These are phyloP conservation scores for Apostichopus parvimensis DNA, from an alignment of 35 echinoderm and acorn worm species.

Conservation along the genomic window DNA sequence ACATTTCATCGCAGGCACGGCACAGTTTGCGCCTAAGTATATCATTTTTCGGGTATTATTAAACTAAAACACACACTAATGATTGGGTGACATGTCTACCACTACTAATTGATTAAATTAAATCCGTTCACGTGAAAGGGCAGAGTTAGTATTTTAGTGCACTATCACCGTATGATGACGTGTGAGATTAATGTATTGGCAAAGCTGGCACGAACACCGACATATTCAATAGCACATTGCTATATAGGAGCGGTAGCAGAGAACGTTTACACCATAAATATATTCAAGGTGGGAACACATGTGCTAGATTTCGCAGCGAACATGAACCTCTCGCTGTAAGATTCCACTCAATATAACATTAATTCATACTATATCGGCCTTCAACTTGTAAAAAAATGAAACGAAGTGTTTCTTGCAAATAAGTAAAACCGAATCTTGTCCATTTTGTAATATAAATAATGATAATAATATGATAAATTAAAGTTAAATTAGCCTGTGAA, in stretches of 20 bases:
- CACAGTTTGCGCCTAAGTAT: conserved; percentile 33
- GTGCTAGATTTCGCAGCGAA: background rate
- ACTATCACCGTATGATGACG: background rate
- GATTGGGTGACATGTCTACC: conserved; percentile 21
- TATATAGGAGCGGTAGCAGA: background rate
- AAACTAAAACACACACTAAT: conserved; percentile 32
- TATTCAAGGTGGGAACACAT: conserved; percentile 6
- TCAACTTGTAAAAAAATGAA: background rate
- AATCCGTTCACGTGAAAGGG: conserved; percentile 21
- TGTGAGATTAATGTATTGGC: background rate
- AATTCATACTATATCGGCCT: background rate
- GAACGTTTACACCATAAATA: background rate
- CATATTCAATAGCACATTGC: too few relatives aligned
- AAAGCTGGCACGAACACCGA: too few relatives aligned
- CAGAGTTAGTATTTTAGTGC: conserved; percentile 15
- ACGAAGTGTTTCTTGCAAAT: too few relatives aligned
- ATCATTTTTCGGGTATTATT: conserved; percentile 47
- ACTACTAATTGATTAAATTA: conserved; percentile 45
- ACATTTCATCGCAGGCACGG: background rate
- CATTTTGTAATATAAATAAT: too few relatives aligned
- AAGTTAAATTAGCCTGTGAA: too few relatives aligned
- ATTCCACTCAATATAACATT: background rate
- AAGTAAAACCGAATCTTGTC: too few relatives aligned
- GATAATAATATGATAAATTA: too few relatives aligned
- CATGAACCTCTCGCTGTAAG: too few relatives aligned